phyloP scores from a whole-genome alignment of 2,888 invertebrate species.

The Orthosia gracilis region DNA sequence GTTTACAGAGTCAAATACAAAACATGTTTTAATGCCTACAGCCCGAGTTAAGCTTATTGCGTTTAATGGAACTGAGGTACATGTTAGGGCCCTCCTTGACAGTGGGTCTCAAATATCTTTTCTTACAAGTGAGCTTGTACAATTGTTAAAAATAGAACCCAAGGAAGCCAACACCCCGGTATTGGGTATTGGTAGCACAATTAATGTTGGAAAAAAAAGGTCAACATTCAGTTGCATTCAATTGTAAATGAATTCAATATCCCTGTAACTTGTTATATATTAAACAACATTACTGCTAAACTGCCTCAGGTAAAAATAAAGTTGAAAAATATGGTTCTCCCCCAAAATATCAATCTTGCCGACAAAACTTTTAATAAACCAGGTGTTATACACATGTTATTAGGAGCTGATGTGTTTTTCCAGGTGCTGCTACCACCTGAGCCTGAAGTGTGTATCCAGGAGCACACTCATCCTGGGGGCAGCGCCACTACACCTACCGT shows the following conservation, averaged over 20 bases:
- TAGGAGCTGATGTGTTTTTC: slow-evolving; percentile 2
- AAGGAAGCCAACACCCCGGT: slow-evolving; percentile 8
- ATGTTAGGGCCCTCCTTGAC: slow-evolving; percentile 1
- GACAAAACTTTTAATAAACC: not conserved
- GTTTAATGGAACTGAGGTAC: not conserved
- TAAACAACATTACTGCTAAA: not conserved
- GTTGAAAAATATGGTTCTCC: not conserved
- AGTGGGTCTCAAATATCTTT: not conserved
- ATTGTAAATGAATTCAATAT: slow-evolving; percentile 5
- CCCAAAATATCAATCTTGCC: not conserved
- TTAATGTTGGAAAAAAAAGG: slow-evolving; percentile 6
- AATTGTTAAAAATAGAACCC: slow-evolving; percentile 1
- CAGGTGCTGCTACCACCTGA: slow-evolving; percentile 4
- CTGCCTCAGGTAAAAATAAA: not conserved
- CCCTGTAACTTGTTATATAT: slow-evolving; percentile 14
- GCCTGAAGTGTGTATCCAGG: not conserved
- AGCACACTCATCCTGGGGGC: too few species aligned
- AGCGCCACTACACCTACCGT: too few species aligned
- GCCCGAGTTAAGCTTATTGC: slow-evolving; percentile 1
- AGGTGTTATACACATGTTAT: slow-evolving; percentile 4
- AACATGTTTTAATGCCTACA: slow-evolving; percentile 10
- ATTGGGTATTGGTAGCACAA: slow-evolving; percentile 5
- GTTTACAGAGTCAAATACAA: not conserved
- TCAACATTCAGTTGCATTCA: slow-evolving; percentile 1
- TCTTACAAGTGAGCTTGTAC: slow-evolving; percentile 4